phyloP scores from a whole-genome alignment of 2,797 vertebrate species.

The Siniperca obscura region DNA sequence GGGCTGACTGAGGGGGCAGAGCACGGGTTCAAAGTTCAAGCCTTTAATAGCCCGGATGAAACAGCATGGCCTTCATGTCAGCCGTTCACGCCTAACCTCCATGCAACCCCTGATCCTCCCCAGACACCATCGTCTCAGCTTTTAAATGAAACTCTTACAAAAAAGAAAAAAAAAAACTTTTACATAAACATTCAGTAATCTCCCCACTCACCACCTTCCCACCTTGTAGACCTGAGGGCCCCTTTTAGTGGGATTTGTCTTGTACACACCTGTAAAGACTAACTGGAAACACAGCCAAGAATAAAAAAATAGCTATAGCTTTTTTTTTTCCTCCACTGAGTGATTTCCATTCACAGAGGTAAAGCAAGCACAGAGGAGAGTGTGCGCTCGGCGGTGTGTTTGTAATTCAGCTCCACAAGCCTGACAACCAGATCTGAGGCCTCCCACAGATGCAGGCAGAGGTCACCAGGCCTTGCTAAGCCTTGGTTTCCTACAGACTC shows the following conservation, averaged over 20 bases:
- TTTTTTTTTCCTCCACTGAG: neutral
- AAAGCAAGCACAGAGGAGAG: slow-evolving; percentile 45
- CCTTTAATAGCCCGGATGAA: slow-evolving; percentile 70
- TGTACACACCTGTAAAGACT: slow-evolving; percentile 30
- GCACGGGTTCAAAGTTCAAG: slow-evolving; percentile 76
- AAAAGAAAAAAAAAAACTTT: slow-evolving; percentile 14
- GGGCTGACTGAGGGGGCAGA: slow-evolving; percentile 55
- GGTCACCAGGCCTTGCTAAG: slow-evolving; percentile 69
- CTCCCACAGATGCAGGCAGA: slow-evolving; percentile 69
- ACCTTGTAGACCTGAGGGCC: slow-evolving; percentile 26
- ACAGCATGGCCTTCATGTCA: slow-evolving; percentile 62
- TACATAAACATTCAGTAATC: slow-evolving; percentile 58
- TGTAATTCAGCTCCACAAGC: slow-evolving; percentile 70
- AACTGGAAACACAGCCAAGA: slow-evolving; percentile 26
- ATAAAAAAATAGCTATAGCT: neutral
- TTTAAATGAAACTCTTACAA: slow-evolving; percentile 41
- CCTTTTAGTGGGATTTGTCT: slow-evolving; percentile 40
- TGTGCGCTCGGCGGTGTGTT: slow-evolving; percentile 50
- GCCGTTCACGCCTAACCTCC: slow-evolving; percentile 48
- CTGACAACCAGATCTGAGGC: slow-evolving; percentile 76
- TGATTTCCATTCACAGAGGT: slow-evolving; percentile 18
- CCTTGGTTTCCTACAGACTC: slow-evolving; percentile 63
- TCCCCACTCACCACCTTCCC: slow-evolving; percentile 35
- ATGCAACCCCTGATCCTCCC: slow-evolving; percentile 39
- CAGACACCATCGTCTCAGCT: slow-evolving; percentile 30